A percentile compares a stretch with the other conserved stretches of the same genome.
Conservation (phyloP, 2,797 vertebrate species). For the Syndactyla subalaris region DNA sequence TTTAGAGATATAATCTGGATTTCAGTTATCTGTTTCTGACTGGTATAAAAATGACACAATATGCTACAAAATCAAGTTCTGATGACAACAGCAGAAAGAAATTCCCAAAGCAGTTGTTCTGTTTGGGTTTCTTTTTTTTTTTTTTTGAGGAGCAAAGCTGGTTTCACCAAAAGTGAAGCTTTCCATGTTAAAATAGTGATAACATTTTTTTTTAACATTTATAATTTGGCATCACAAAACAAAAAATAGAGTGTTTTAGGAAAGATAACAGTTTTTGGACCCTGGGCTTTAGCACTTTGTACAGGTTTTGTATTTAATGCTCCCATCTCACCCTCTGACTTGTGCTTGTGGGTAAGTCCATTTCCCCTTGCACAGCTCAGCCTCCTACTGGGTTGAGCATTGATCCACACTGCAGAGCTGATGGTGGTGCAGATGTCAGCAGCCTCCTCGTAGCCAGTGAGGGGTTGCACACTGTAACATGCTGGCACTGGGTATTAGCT, state of each 20-base stretch:
- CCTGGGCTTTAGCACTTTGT: not conserved
- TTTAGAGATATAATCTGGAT: not conserved
- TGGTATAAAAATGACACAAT: not conserved
- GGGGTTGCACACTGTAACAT: accelerated
- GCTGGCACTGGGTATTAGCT: not conserved
- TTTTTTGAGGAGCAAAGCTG: too few species aligned
- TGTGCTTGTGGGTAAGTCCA: accelerated
- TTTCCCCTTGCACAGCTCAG: not conserved
- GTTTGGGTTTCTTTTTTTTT: not conserved
- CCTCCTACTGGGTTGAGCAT: not conserved
- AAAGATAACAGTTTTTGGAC: not conserved
- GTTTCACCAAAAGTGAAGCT: not conserved
- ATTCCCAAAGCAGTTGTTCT: not conserved
- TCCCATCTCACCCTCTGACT: accelerated
- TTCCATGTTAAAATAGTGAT: not conserved
- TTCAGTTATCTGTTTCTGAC: not conserved
- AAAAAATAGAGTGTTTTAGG: not conserved
- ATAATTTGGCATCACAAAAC: not conserved
- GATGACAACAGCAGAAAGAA: not conserved
- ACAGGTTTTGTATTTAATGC: not conserved
- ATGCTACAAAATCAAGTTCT: not conserved
- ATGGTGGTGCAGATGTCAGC: not conserved
- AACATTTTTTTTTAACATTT: not conserved
- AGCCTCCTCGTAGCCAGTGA: accelerated
- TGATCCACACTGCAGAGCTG: not conserved